A percentile compares a stretch with the other conserved stretches of the same genome.
Evolutionary conservation across 2,797 vertebrate genomes (phyloP).

Genomic region (Chaenodraco wilsoni): DNA sequence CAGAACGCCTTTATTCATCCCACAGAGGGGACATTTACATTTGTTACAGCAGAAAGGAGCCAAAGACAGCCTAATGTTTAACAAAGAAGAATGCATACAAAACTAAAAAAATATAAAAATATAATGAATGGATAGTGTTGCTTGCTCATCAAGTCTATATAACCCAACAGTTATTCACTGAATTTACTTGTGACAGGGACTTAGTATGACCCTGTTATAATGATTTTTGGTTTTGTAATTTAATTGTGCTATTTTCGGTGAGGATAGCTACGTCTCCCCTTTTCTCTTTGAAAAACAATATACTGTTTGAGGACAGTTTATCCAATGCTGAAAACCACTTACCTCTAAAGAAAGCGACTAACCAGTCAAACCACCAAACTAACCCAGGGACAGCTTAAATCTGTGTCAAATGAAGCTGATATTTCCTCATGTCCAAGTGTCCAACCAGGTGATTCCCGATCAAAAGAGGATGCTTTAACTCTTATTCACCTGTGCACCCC

Average conservation of each 20-base stretch:
- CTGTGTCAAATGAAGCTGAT: conserved; percentile 17
- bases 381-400: conserved; percentile 2
- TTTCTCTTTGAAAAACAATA: neutral
- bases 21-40: no score
- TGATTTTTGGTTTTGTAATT: no score
- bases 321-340: conserved; percentile 23
- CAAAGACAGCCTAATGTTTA: no score
- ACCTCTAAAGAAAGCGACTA: conserved; percentile 32
- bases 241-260: no score
- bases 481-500: conserved; percentile 26
- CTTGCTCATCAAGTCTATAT: neutral
- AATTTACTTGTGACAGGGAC: neutral
- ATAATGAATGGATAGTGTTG: neutral
- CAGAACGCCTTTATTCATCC: no score
- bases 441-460: conserved; percentile 25
- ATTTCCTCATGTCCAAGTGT: conserved; percentile 23
- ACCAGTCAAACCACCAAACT: neutral
- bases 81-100: no score
- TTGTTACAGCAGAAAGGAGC: no score
- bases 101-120: neutral
- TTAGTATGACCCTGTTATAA: neutral
- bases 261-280: no score
- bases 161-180: neutral
- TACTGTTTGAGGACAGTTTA: neutral
- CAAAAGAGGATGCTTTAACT: conserved; percentile 6